These are phyloP conservation scores for Hyles lineata DNA, from an alignment of 2,888 invertebrate species.

Conservation along the genomic window DNA sequence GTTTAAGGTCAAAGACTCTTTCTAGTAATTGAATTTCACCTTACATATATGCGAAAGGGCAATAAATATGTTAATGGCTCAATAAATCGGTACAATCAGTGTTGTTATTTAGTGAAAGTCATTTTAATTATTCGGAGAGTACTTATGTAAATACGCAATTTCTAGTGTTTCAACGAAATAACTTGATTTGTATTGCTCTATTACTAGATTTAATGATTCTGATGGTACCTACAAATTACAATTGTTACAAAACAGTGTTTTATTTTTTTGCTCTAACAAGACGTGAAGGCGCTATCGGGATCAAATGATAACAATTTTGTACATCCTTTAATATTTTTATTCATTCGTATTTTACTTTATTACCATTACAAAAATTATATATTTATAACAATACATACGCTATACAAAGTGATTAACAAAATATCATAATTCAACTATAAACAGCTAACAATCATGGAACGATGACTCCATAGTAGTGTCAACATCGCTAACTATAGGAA, in stretches of 20 bases:
- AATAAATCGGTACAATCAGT: not conserved
- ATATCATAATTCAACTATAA: conserved; percentile 39
- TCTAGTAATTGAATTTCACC: not conserved
- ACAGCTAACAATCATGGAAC: conserved; percentile 42
- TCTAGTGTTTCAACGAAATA: not conserved
- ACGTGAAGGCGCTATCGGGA: not conserved
- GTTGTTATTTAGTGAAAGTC: conserved; percentile 1
- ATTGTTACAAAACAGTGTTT: not conserved
- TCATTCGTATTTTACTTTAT: conserved; percentile 23
- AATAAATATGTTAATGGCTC: not conserved
- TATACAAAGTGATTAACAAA: conserved; percentile 45
- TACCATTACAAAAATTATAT: conserved; percentile 27
- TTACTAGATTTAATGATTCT: too few species aligned
- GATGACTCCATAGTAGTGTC: conserved; percentile 36
- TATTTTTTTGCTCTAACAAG: too few species aligned
- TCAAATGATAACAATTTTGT: not conserved
- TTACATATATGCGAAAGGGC: not conserved
- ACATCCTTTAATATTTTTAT: conserved; percentile 18
- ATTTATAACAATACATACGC: conserved; percentile 41
- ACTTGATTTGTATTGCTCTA: too few species aligned
- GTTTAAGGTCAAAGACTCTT: conserved; percentile 1
- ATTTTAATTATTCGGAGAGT: not conserved
- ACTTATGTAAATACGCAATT: not conserved
- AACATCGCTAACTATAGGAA: conserved; percentile 35
- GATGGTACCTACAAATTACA: not conserved